Base-by-base conservation (phyloP, 2,888 invertebrate species). In the Sepioteuthis lessoniana region DNA sequence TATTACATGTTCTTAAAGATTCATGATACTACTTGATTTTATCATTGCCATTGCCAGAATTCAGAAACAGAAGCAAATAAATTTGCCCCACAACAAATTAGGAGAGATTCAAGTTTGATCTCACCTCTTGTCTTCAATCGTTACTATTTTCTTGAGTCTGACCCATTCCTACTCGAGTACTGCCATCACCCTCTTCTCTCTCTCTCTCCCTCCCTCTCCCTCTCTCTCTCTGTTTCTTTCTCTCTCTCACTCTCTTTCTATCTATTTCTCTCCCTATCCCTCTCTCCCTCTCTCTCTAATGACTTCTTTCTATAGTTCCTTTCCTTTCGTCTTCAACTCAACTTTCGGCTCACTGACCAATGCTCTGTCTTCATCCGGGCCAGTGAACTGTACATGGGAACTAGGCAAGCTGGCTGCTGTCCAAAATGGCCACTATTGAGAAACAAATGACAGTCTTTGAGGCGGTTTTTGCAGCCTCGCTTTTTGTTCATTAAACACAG, bases 341-440 rank as follows among this genome's bases (percentile, higher is more conserved):
- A 8, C 76, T 76, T 76, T 76, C 76, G 76, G n/a, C 76, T 76
- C 76, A 76, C 76, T 76, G 76, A 76, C 76, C 76, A 76, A 76
- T 76, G n/a, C 76, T 55, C 55, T 76, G 76, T 76, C 76, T 76
- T 76, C 76, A 76, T 76, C 25, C 76, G 76, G 76, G n/a, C 76
- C 76, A 76, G 35, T 76, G 76, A 76, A n/a, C 76, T 76, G 76
- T n/a, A 76, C 76, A 76, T 35, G n/a, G n/a, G 76, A 76, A 76
- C 76, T n/a, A n/a, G 76, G 76, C 76, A 76, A 16, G 76, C n/a
- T 76, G 76, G 76, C 76, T 76, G n/a, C 76, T 10, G 76, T 76
- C 35, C 76, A 76, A 76, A 76, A 76, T 76, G 76, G 76, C 76
- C n/a, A n/a, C 76, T 35, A 76, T 76, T 76, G n/a, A 76, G 76